Percentiles rank a stretch among this genome's conserved stretches.
Evolutionary conservation across 2,888 invertebrate species (phyloP).

Genomic region (Beris chalybata): DNA sequence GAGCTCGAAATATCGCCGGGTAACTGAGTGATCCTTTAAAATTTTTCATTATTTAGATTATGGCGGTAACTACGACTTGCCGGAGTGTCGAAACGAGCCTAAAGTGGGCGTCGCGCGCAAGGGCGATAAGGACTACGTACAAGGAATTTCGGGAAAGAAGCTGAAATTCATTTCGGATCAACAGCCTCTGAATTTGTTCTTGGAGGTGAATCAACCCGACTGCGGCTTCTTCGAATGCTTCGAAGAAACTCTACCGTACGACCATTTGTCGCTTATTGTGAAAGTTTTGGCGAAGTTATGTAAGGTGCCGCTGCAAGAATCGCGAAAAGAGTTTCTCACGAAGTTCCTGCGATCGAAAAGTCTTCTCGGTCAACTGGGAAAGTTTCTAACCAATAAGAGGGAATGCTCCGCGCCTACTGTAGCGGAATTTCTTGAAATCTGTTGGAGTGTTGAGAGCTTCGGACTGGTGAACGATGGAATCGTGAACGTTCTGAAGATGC

Average conservation of each 20-base stretch:
- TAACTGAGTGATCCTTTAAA: background rate
- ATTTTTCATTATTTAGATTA: conserved; percentile 33
- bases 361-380: conserved; percentile 40
- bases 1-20: no score
- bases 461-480: conserved; percentile 11
- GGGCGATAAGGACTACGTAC: conserved; percentile 23
- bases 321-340: conserved; percentile 45
- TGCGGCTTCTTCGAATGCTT: conserved; percentile 37
- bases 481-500: no score
- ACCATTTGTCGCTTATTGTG: conserved; percentile 27
- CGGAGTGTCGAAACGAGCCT: background rate
- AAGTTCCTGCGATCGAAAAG: conserved; percentile 42
- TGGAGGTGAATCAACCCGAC: conserved; percentile 38
- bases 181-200: conserved; percentile 38
- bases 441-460: conserved; percentile 47
- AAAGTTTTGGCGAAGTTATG: conserved; percentile 52
- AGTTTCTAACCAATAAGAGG: conserved; percentile 35
- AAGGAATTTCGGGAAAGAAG: conserved; percentile 37
- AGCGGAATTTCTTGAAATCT: conserved; percentile 43
- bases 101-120: background rate
- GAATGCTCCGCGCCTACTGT: conserved; percentile 1
- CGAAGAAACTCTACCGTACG: conserved; percentile 18
- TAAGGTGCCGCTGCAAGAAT: conserved; percentile 47
- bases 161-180: conserved; percentile 35
- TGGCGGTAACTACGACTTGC: conserved; percentile 37